Conservation (phyloP, 2,113 vertebrate genomes). For the Cepphus grylle region DNA sequence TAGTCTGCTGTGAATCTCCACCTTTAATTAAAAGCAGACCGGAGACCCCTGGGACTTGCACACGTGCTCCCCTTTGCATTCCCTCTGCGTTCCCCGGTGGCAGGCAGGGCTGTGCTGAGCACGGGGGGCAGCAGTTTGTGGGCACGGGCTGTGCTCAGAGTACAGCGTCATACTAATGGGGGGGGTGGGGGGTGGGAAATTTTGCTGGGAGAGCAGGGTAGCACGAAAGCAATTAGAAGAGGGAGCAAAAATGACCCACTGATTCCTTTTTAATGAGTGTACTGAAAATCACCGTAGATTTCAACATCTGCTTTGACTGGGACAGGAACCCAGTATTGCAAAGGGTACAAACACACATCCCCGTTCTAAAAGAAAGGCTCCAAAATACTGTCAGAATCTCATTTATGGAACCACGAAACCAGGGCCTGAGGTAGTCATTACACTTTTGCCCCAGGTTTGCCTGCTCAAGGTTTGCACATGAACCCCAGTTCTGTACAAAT, state of each 20-base stretch:
- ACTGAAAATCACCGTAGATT: neutral
- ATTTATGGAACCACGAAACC: neutral
- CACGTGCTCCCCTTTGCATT: fast-evolving
- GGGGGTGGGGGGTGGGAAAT: neutral
- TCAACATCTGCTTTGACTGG: neutral
- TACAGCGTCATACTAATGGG: fast-evolving
- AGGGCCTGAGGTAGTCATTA: neutral
- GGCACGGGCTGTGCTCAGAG: neutral
- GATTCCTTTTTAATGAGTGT: neutral
- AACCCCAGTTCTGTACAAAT: neutral
- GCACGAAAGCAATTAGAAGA: neutral
- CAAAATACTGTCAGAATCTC: neutral
- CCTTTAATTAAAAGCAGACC: neutral
- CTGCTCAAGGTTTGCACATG: neutral
- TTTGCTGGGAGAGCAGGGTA: neutral
- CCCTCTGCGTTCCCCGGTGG: neutral
- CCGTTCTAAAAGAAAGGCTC: neutral
- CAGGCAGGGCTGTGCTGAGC: neutral
- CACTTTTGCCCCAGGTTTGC: neutral
- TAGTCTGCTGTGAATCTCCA: neutral
- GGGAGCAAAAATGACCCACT: neutral
- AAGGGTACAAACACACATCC: neutral
- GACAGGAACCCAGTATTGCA: neutral
- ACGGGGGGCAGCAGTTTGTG: neutral
- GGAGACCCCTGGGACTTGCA: neutral